A percentile compares a stretch with the other conserved stretches of the same genome.
Evolutionary conservation across 2,113 vertebrate genomes (phyloP).

Genomic region (Neolamprologus brichardi): DNA sequence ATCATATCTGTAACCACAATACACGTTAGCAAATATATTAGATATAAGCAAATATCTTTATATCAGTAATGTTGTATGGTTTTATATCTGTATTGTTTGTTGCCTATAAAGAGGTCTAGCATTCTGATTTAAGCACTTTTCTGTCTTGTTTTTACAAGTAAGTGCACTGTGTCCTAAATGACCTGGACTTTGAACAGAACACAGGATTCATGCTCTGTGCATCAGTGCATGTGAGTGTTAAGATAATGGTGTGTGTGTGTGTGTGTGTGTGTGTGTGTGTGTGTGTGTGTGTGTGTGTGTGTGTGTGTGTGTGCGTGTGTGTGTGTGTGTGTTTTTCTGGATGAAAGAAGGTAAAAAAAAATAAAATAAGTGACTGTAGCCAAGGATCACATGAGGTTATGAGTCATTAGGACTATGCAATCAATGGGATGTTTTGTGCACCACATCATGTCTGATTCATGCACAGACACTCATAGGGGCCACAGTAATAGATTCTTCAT

Average conservation of each 20-base stretch:
- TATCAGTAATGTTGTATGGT: neutral
- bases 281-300: neutral
- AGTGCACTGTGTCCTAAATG: neutral
- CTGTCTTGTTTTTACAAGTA: neutral
- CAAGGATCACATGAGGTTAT: neutral
- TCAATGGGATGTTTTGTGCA: neutral
- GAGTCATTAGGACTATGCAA: neutral
- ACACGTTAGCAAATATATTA: neutral
- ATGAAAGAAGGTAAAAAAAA: neutral
- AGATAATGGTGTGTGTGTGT: neutral
- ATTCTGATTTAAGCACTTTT: neutral
- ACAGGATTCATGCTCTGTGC: neutral
- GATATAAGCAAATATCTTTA: neutral
- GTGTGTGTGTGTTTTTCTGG: neutral
- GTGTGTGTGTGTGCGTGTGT: too few species aligned
- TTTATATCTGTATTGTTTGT: neutral
- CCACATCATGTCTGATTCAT: neutral
- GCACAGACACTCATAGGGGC: neutral
- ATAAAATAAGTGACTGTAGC: neutral
- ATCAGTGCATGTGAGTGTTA: neutral
- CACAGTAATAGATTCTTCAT: neutral
- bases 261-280: too few species aligned
- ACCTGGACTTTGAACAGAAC: neutral
- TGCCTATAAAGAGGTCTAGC: neutral
- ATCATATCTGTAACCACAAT: neutral